These are phyloP conservation scores for Pectinophora gossypiella DNA, from an alignment of 1,140 invertebrate species.

Conservation along the genomic window DNA sequence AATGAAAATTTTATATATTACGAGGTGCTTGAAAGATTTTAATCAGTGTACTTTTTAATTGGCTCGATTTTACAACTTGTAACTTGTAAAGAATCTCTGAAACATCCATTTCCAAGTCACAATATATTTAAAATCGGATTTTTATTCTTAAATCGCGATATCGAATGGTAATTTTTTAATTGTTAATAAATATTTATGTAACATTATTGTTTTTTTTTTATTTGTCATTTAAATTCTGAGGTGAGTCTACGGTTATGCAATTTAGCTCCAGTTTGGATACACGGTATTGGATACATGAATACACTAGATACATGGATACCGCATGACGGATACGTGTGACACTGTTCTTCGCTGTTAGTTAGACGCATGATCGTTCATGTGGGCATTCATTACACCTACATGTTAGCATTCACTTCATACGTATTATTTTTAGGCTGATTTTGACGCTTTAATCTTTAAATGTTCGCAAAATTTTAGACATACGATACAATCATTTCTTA, in stretches of 20 bases:
- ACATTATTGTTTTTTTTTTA: constrained; percentile 61
- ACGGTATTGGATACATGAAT: too few species aligned
- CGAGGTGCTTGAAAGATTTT: constrained; percentile 52
- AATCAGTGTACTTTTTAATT: constrained; percentile 29
- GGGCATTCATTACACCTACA: too few species aligned
- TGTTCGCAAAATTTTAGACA: too few species aligned
- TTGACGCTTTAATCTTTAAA: too few species aligned
- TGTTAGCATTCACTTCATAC: too few species aligned
- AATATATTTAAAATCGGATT: constrained; percentile 34
- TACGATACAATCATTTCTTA: too few species aligned
- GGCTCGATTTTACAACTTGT: constrained; percentile 20
- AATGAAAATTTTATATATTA: constrained; percentile 49
- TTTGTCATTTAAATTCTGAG: constrained; percentile 23
- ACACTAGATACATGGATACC: too few species aligned
- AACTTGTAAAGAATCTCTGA: constrained; percentile 54
- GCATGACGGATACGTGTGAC: too few species aligned
- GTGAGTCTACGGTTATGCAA: constrained; percentile 70
- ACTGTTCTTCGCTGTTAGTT: too few species aligned
- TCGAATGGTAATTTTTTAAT: constrained; percentile 62
- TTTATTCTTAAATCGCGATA: constrained; percentile 28
- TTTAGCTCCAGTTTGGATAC: constrained; percentile 47
- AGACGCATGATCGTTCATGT: too few species aligned
- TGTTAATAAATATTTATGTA: constrained; percentile 74
- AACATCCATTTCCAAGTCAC: constrained; percentile 28
- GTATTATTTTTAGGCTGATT: too few species aligned